phyloP scores from a whole-genome alignment of 2,888 invertebrate genomes.

The Drosophila lacicola region DNA sequence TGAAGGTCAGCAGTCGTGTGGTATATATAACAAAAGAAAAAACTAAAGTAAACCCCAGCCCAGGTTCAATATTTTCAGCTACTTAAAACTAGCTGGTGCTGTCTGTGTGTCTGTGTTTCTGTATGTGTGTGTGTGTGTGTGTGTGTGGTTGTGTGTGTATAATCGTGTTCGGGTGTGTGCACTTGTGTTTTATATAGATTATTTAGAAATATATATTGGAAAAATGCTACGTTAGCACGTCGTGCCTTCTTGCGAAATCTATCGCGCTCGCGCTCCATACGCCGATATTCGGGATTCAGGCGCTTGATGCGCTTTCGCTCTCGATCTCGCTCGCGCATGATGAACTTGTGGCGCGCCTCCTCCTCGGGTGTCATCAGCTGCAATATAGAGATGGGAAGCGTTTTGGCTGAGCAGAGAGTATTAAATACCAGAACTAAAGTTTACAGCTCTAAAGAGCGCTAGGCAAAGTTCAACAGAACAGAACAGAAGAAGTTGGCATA shows the following conservation, averaged over 20 bases:
- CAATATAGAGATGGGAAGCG: slow-evolving; percentile 79
- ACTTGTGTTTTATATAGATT: slow-evolving; percentile 37
- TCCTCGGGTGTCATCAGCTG: slow-evolving; percentile 81
- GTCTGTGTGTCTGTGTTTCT: slow-evolving; percentile 17
- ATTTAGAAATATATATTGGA: slow-evolving; percentile 71
- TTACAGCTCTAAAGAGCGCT: slow-evolving; percentile 4
- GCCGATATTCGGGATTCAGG: slow-evolving; percentile 79
- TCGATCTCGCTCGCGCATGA: slow-evolving; percentile 80
- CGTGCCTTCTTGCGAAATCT: slow-evolving; percentile 82
- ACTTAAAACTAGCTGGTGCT: slow-evolving; percentile 23
- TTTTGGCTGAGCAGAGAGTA: slow-evolving; percentile 26
- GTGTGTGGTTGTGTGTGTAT: slow-evolving; percentile 23
- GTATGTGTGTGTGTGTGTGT: slow-evolving; percentile 12
- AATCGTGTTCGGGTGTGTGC: slow-evolving; percentile 13
- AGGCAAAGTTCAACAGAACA: slow-evolving; percentile 35
- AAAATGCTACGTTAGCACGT: slow-evolving; percentile 80
- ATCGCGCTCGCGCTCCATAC: slow-evolving; percentile 80
- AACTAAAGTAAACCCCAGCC: slow-evolving; percentile 12
- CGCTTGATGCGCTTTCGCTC: slow-evolving; percentile 80
- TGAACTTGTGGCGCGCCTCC: slow-evolving; percentile 80
- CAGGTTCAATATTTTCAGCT: slow-evolving; percentile 26
- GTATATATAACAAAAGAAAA: not conserved
- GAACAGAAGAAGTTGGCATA: slow-evolving; percentile 1
- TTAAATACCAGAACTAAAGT: slow-evolving; percentile 21
- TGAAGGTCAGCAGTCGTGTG: slow-evolving; percentile 39